Evolutionary conservation across 2,888 invertebrate species (phyloP).

Genomic region (Leucoptera coffeella): DNA sequence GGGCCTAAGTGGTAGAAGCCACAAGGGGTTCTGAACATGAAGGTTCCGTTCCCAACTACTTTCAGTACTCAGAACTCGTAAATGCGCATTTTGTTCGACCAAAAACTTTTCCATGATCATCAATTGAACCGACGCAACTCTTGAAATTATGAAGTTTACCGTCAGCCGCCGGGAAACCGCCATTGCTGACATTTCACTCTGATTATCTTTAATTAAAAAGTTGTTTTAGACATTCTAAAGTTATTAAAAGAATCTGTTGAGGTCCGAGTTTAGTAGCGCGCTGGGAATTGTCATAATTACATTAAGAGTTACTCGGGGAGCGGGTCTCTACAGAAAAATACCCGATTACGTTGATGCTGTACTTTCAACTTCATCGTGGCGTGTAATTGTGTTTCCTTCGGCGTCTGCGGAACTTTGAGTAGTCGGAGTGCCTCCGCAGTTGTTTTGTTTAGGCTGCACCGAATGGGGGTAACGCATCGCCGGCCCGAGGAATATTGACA

Average conservation of each 20-base stretch:
- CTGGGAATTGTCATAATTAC: constrained; percentile 36
- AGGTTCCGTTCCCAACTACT: constrained; percentile 40
- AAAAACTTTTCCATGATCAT: constrained; percentile 35
- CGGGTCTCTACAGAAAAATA: constrained; percentile 8
- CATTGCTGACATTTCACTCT: constrained; percentile 35
- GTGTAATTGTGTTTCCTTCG: neutral
- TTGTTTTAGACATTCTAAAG: constrained; percentile 32
- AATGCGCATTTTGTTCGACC: constrained; percentile 32
- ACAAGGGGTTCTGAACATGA: too few species aligned
- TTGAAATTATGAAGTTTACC: constrained; percentile 31
- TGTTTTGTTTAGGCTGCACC: constrained; percentile 12
- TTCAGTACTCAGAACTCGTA: constrained; percentile 34
- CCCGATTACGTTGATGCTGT: constrained; percentile 3
- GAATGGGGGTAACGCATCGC: constrained; percentile 37
- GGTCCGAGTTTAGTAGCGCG: constrained; percentile 29
- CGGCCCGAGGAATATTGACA: constrained; percentile 46
- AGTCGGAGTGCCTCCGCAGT: too few species aligned
- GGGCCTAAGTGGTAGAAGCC: too few species aligned
- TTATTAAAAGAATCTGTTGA: constrained; percentile 40
- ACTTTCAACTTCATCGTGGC: too few species aligned
- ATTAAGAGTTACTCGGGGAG: constrained; percentile 19
- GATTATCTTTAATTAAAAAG: constrained; percentile 48
- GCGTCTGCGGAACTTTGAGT: neutral
- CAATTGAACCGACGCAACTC: constrained; percentile 38
- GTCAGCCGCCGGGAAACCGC: constrained; percentile 28